Evolutionary conservation across 2,888 invertebrate genomes (phyloP).

Genomic region (Melanophora roralis): DNA sequence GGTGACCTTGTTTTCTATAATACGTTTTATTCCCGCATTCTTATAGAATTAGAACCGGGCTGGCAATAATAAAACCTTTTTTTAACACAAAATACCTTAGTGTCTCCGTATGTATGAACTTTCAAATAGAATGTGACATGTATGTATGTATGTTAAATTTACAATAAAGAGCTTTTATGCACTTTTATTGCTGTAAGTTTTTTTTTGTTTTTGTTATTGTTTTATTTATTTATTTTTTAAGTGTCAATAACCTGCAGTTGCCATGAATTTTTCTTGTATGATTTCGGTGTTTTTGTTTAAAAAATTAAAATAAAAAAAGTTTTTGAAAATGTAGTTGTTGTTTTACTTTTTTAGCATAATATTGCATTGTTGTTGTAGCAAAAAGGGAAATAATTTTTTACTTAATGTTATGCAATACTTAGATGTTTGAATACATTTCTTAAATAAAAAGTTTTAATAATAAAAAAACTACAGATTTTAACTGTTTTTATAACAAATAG

Average conservation of each 20-base stretch:
- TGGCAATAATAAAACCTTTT: conserved; percentile 13
- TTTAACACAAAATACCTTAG: not conserved
- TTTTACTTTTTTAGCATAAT: not conserved
- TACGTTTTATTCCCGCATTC: conserved; percentile 18
- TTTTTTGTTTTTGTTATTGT: not conserved
- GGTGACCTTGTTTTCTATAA: conserved; percentile 57
- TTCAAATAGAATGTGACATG: not conserved
- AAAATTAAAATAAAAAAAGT: not conserved
- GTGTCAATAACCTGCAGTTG: conserved; percentile 62
- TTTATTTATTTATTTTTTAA: conserved; percentile 3
- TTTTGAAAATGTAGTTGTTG: not conserved
- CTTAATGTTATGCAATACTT: conserved; percentile 37
- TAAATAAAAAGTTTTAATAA: too few relatives aligned
- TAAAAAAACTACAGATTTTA: too few relatives aligned
- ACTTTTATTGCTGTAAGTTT: not conserved
- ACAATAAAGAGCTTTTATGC: conserved; percentile 38
- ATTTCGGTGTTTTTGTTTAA: conserved; percentile 38
- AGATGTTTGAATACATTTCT: too few relatives aligned
- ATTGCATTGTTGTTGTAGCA: not conserved
- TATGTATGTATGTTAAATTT: conserved; percentile 2
- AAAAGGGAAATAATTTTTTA: conserved; percentile 2
- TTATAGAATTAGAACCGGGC: conserved; percentile 6
- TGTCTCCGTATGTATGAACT: not conserved
- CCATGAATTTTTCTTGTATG: conserved; percentile 55
- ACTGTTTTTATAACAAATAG: too few relatives aligned